These are phyloP conservation scores for Drosophila putrida DNA, from an alignment of 2,888 invertebrate genomes.

Conservation along the genomic window DNA sequence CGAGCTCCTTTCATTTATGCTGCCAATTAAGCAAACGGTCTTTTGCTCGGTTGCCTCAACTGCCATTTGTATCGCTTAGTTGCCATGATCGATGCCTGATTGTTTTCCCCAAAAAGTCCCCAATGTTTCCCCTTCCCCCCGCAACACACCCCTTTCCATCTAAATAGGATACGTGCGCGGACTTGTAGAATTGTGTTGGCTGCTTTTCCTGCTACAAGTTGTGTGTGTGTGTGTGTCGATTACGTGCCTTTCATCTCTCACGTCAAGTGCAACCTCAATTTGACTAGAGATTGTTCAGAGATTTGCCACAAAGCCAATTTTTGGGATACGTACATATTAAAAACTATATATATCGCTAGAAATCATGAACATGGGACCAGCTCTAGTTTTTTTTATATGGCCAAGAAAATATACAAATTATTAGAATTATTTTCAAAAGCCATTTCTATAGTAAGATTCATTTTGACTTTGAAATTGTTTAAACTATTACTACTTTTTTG, in stretches of 20 bases:
- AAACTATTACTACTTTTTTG: too few relatives aligned
- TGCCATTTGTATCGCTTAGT: conserved; percentile 34
- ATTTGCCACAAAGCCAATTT: conserved; percentile 11
- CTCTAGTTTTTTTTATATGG: not conserved
- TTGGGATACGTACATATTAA: conserved; percentile 3
- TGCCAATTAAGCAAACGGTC: conserved; percentile 30
- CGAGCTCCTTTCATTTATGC: conserved; percentile 14
- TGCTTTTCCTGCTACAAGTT: conserved; percentile 8
- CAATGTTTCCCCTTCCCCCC: not conserved
- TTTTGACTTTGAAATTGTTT: too few relatives aligned
- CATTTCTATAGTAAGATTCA: too few relatives aligned
- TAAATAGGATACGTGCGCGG: conserved; percentile 39
- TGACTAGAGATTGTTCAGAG: conserved; percentile 15
- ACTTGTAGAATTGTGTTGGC: conserved; percentile 17
- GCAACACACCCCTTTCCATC: not conserved
- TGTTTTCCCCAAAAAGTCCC: conserved; percentile 10
- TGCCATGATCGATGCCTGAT: conserved; percentile 46
- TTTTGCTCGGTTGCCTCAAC: conserved; percentile 2
- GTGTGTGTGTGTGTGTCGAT: conserved; percentile 9
- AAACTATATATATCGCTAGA: conserved; percentile 5
- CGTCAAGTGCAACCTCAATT: conserved; percentile 26
- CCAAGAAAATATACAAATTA: not conserved
- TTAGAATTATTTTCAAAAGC: not conserved
- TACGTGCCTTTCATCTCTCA: conserved; percentile 21
- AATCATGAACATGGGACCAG: conserved; percentile 12